phyloP scores from a whole-genome alignment of 2,888 invertebrate genomes.

The Aphelenchoides bicaudatus region DNA sequence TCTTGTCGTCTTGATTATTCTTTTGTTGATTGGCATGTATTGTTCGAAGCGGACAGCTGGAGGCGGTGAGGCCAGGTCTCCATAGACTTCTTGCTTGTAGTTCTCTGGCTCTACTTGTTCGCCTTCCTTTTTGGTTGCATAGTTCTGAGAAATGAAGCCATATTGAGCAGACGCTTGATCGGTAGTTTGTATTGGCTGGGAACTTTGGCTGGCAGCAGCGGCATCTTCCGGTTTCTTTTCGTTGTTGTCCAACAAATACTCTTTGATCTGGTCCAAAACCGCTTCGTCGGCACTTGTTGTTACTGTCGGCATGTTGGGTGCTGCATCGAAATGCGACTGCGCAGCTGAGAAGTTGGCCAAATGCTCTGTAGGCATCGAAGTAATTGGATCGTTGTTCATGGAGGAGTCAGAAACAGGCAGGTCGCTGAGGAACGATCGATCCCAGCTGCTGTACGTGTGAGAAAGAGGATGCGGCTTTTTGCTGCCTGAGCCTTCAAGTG shows the following conservation, averaged over 20 bases:
- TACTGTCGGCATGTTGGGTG: conserved; percentile 7
- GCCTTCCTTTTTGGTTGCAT: background rate
- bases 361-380: background rate
- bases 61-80: background rate
- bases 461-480: conserved; percentile 17
- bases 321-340: background rate
- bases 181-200: background rate
- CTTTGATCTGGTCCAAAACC: conserved; percentile 18
- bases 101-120: background rate
- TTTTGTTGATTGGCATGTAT: conserved; percentile 9
- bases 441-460: conserved; percentile 15
- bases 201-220: background rate
- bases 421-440: conserved; percentile 18
- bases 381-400: conserved; percentile 1
- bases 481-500: conserved; percentile 10
- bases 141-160: background rate
- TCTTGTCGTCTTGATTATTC: conserved; percentile 6
- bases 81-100: background rate
- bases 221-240: conserved; percentile 8
- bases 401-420: conserved; percentile 23
- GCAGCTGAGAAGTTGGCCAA: background rate
- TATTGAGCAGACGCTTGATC: background rate
- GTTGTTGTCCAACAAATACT: conserved; percentile 1
- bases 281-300: conserved; percentile 12
- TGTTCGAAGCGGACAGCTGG: conserved; percentile 13